These are phyloP conservation scores for Brachyalestes nurse DNA, from an alignment of 2,797 vertebrate species.

Conservation along the genomic window DNA sequence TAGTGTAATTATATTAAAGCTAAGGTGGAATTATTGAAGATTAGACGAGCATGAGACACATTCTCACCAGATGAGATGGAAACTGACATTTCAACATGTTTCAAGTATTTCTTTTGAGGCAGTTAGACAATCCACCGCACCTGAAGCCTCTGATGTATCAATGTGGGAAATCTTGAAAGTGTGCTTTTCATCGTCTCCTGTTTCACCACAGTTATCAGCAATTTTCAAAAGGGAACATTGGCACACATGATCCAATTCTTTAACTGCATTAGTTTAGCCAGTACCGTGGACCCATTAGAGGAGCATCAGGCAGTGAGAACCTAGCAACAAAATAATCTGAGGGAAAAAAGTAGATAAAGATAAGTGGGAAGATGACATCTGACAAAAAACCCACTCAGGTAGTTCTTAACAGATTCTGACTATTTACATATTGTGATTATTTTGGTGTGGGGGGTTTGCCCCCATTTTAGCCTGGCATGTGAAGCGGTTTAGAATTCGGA, in stretches of 20 bases:
- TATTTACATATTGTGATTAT: conserved; percentile 9
- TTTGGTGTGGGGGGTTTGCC: background rate
- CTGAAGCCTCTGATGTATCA: conserved; percentile 1
- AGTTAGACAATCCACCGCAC: conserved; percentile 24
- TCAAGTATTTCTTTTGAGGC: conserved; percentile 29
- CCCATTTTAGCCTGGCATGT: background rate
- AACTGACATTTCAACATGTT: conserved; percentile 14
- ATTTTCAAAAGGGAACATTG: conserved; percentile 12
- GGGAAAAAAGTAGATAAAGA: background rate
- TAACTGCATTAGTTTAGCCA: conserved; percentile 14
- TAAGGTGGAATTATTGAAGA: conserved; percentile 4
- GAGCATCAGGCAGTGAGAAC: background rate
- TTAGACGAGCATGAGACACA: background rate
- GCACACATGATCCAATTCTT: background rate
- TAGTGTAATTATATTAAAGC: conserved; percentile 6
- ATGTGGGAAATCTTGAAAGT: conserved; percentile 19
- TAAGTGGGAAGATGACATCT: background rate
- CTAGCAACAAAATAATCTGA: background rate
- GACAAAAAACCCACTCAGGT: conserved; percentile 1
- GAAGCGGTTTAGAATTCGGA: background rate
- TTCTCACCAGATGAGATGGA: conserved; percentile 10
- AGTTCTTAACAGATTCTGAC: background rate
- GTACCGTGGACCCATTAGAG: background rate
- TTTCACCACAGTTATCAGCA: background rate
- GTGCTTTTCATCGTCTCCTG: background rate